Base-by-base conservation (phyloP, 2,888 invertebrate genomes). In the Bugulina stolonifera region DNA sequence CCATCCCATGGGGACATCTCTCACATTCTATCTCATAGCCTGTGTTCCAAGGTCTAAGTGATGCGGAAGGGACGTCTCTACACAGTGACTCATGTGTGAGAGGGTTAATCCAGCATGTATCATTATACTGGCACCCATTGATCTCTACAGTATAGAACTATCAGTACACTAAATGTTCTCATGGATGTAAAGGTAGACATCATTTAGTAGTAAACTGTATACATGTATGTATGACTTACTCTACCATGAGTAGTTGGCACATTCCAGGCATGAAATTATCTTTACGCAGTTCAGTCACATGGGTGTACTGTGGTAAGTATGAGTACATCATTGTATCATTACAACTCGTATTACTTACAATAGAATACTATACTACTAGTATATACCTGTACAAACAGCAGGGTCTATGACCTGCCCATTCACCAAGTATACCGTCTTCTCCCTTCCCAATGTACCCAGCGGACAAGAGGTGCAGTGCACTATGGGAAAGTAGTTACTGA, bases 81-180 rank as follows among this genome's bases (percentile, higher is more conserved):
- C 64, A 64, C 22, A 64, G 64, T 5, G 64, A 64, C 18, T 32
- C n/a, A 3, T 5, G 14, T 3, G 64, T 64, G 10, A 64, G 2
- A 5, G 64, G 64, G 64, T 64, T 64, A 14, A 64, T 5, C 64
- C 64, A 64, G 32, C 64, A 64, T 3, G 64, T 25, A n/a, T 64
- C 64, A 32, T 64, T 64, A 5, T 34, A 64, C 18, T 25, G 5
- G 34, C 64, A 64, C 3, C 64, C 64, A 32, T 64, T 27, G 14
- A 64, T 64, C n/a, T 64, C 64, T 64, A 32, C n/a, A 18, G 27
- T 23, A 57, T n/a, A n/a, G n/a, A n/a, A n/a, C n/a, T n/a, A n/a
- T n/a, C n/a, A n/a, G n/a, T n/a, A n/a, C n/a, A n/a, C n/a, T n/a
- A n/a, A n/a, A n/a, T n/a, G n/a, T n/a, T n/a, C n/a, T n/a, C n/a